Evolutionary conservation across 2,113 vertebrate species (phyloP).

Genomic region (Neotragus moschatus): DNA sequence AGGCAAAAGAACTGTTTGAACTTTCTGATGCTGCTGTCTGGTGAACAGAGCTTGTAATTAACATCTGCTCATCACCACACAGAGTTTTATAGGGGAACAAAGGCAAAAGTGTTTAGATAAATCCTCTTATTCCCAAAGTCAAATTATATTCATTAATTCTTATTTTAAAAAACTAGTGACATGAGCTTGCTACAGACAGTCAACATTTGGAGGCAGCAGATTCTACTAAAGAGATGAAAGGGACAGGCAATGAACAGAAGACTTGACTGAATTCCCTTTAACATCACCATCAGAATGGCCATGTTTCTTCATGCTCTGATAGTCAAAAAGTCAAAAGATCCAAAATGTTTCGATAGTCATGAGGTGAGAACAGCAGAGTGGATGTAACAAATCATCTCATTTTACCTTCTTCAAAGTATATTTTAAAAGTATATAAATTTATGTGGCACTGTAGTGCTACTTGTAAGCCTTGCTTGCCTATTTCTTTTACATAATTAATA

Average conservation of each 20-base stretch:
- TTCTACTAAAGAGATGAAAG: slow-evolving; percentile 77
- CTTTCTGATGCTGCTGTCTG: not conserved
- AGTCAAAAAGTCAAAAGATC: slow-evolving; percentile 77
- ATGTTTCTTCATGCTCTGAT: slow-evolving; percentile 84
- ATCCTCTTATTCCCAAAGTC: not conserved
- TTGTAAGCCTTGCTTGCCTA: not conserved
- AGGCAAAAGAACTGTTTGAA: not conserved
- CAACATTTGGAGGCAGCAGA: slow-evolving; percentile 77
- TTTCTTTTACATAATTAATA: slow-evolving; percentile 27
- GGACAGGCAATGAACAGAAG: slow-evolving; percentile 76
- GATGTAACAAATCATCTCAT: slow-evolving; percentile 43
- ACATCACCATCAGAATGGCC: slow-evolving; percentile 72
- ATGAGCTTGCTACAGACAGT: slow-evolving; percentile 76
- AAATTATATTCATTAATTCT: slow-evolving; percentile 18
- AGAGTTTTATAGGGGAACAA: slow-evolving; percentile 18
- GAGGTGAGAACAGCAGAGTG: slow-evolving; percentile 42
- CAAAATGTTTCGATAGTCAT: slow-evolving; percentile 65
- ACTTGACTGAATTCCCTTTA: slow-evolving; percentile 75
- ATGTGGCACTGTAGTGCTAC: not conserved
- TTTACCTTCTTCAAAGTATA: slow-evolving; percentile 48
- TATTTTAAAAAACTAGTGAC: not conserved
- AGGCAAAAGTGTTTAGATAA: not conserved
- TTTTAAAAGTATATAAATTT: slow-evolving; percentile 57
- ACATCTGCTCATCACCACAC: not conserved
- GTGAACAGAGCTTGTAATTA: not conserved